Percentiles rank a stretch among this genome's conserved stretches.
These are phyloP conservation scores for Thunnus maccoyii DNA, from an alignment of 2,113 vertebrate species.

Conservation along the genomic window DNA sequence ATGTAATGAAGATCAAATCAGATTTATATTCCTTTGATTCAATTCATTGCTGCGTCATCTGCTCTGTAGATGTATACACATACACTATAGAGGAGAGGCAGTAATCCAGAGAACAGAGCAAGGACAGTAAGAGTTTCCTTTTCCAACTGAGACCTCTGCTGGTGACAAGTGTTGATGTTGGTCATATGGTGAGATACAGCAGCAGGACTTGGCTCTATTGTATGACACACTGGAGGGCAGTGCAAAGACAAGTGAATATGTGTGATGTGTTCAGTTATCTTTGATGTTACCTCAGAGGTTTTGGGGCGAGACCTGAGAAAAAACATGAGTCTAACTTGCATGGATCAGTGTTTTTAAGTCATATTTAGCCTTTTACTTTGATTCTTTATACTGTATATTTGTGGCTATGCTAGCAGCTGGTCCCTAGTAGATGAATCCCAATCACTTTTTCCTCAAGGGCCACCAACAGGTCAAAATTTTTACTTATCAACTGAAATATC, in stretches of 20 bases:
- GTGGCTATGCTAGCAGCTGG: too few relatives aligned
- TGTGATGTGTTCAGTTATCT: not conserved
- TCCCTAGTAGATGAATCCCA: too few relatives aligned
- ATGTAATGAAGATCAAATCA: slow-evolving; percentile 6
- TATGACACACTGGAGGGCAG: too few relatives aligned
- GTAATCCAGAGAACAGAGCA: not conserved
- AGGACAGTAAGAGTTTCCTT: not conserved
- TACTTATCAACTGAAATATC: too few relatives aligned
- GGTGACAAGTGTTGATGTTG: slow-evolving; percentile 23
- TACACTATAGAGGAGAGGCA: not conserved
- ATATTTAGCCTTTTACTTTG: too few relatives aligned
- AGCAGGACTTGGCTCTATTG: not conserved
- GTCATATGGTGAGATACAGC: not conserved
- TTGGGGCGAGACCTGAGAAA: too few relatives aligned
- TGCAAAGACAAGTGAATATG: not conserved
- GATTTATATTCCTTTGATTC: slow-evolving; percentile 21
- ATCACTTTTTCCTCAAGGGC: too few relatives aligned
- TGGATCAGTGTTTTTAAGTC: too few relatives aligned
- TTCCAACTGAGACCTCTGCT: slow-evolving; percentile 67
- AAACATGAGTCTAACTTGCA: too few relatives aligned
- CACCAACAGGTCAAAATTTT: too few relatives aligned
- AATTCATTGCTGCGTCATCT: slow-evolving; percentile 41
- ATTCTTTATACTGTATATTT: too few relatives aligned
- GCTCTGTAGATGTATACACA: slow-evolving; percentile 26
- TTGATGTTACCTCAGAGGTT: too few relatives aligned